Evolutionary conservation across 2,797 vertebrate species (phyloP), one percentile per base, ranked within the genome.

Genomic region (Parauchenoglanis punctatus): DNA sequence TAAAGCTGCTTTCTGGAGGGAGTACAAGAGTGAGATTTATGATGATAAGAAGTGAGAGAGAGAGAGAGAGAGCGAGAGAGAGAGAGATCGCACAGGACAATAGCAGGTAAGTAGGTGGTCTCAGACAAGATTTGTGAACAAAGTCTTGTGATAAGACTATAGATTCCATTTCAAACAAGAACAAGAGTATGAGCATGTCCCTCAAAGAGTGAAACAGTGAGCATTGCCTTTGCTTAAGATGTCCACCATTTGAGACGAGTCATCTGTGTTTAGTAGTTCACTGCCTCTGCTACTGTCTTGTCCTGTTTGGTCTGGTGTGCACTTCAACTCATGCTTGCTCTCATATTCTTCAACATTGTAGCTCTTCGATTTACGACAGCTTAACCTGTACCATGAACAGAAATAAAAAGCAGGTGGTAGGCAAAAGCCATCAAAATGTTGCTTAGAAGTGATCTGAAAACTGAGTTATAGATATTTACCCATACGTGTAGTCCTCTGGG

Each of bases 401-500:
- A 13, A 85, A 75, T 20, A 18, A 54, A 76, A 58, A 52, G 4
- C 68, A 77, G 56, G 13, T 35, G 44, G 44, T 70, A n/a, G 0
- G 1, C 18, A 59, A 8, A 18, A 63, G 31, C 0, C 5, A 54
- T 13, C 15, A 23, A 44, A 80, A 8, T 28, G 23, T 28, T 28
- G 3, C 6, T 44, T 7, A 7, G 17, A 46, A 17, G 1, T 46
- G 0, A 61, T 83, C 6, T 23, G 25, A 65, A 12, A 52, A 28
- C 7, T 31, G 4, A 25, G 18, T 76, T 40, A 63, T n/a, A 2
- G 3, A 44, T 65, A 83, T 92, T 92, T 92, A 98, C 98, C 97
- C 96, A 0, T 98, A 98, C 70, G 90, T 61, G 91, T 97, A 98
- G 92, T 86, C 1, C 0, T 93, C 89, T 13, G 97, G 97, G 88